phyloP scores from a whole-genome alignment of 2,113 vertebrate species.

The Tringa solitaria region DNA sequence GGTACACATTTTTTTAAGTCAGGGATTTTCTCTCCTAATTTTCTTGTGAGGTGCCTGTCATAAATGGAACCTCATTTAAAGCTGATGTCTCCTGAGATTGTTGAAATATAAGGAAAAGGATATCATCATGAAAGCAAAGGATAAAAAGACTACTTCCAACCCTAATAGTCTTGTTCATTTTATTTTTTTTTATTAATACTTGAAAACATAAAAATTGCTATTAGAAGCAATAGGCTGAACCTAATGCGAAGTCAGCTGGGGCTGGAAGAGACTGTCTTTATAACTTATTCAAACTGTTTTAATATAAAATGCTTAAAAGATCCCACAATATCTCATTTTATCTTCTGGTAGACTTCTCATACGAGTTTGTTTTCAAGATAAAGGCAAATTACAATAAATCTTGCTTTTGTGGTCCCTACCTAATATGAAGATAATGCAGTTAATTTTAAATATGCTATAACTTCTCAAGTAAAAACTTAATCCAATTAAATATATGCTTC shows the following conservation, averaged over 20 bases:
- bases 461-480: constrained; percentile 40
- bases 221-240: neutral
- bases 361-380: neutral
- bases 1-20: neutral
- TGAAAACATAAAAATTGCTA: neutral
- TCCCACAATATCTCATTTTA: neutral
- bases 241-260: neutral
- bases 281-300: neutral
- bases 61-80: neutral
- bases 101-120: neutral
- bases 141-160: neutral
- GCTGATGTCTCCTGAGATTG: neutral
- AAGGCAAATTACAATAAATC: constrained; percentile 1
- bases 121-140: neutral
- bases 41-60: neutral
- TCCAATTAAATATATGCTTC: constrained; percentile 54
- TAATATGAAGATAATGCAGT: constrained; percentile 12
- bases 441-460: neutral
- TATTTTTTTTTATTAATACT: neutral
- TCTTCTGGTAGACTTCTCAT: neutral
- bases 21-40: neutral
- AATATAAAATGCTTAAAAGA: neutral
- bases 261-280: neutral
- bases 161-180: neutral
- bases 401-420: neutral